phyloP scores from a whole-genome alignment of 2,888 invertebrate species.

The Papilio elwesi region DNA sequence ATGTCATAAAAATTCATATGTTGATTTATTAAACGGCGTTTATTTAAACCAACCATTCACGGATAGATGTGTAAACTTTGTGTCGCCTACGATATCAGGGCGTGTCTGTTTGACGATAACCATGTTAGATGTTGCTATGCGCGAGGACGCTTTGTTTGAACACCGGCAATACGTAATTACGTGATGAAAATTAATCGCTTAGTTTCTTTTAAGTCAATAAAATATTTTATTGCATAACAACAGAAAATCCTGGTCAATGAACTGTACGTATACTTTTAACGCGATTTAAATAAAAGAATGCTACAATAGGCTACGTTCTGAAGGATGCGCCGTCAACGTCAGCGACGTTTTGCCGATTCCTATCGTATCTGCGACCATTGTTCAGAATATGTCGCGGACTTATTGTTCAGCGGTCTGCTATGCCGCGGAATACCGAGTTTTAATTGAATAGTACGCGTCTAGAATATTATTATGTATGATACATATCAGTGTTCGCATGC shows the following conservation, averaged over 20 bases:
- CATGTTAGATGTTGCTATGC: slow-evolving; percentile 66
- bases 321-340: slow-evolving; percentile 67
- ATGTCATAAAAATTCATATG: slow-evolving; percentile 67
- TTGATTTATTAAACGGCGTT: slow-evolving; percentile 59
- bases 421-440: slow-evolving; percentile 70
- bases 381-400: slow-evolving; percentile 81
- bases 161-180: slow-evolving; percentile 21
- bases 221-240: slow-evolving; percentile 29
- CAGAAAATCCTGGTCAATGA: slow-evolving; percentile 34
- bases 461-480: slow-evolving; percentile 59
- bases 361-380: slow-evolving; percentile 78
- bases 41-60: slow-evolving; percentile 55
- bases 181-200: slow-evolving; percentile 30
- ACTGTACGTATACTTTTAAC: slow-evolving; percentile 51
- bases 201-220: slow-evolving; percentile 13
- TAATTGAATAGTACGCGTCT: slow-evolving; percentile 70
- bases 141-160: slow-evolving; percentile 44
- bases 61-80: slow-evolving; percentile 55
- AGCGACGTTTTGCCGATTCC: slow-evolving; percentile 75
- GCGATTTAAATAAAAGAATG: slow-evolving; percentile 64
- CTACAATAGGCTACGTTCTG: slow-evolving; percentile 65
- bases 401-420: slow-evolving; percentile 71
- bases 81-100: slow-evolving; percentile 63
- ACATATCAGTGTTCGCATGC: slow-evolving; percentile 13
- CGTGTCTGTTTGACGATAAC: slow-evolving; percentile 66